phyloP scores from a whole-genome alignment of 1,140 invertebrate genomes.

The Diachasma alloeum region DNA sequence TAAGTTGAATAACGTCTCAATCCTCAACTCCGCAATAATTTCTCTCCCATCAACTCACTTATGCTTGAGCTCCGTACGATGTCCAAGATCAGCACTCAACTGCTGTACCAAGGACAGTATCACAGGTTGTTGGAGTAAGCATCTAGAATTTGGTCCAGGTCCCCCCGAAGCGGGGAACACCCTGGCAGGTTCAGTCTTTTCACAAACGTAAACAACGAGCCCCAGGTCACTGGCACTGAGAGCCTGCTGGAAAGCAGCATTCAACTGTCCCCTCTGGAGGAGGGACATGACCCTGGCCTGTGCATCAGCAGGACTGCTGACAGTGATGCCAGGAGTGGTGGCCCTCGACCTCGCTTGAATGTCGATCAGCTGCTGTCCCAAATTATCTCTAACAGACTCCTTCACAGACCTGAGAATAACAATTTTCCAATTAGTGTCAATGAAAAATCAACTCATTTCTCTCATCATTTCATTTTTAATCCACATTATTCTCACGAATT shows the following conservation, averaged over 20 bases:
- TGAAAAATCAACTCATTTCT: no score
- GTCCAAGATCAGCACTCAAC: conserved; percentile 84
- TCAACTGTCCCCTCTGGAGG: conserved; percentile 78
- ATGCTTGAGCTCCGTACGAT: conserved; percentile 87
- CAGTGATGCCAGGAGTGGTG: conserved; percentile 57
- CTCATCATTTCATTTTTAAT: no score
- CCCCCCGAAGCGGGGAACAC: conserved; percentile 79
- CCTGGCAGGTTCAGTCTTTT: conserved; percentile 77
- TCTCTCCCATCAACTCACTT: conserved; percentile 69
- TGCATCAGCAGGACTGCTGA: conserved; percentile 51
- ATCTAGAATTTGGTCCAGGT: conserved; percentile 45
- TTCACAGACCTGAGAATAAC: conserved; percentile 52
- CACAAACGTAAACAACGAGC: conserved; percentile 85
- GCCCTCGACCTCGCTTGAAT: conserved; percentile 69
- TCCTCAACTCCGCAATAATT: no score
- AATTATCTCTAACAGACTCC: conserved; percentile 57
- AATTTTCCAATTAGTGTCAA: no score
- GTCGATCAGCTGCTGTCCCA: conserved; percentile 58
- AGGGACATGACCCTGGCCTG: conserved; percentile 78
- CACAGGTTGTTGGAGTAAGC: conserved; percentile 77
- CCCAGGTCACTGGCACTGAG: conserved; percentile 84
- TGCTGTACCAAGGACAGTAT: conserved; percentile 92
- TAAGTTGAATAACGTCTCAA: no score
- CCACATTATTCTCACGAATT: no score
- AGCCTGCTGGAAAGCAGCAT: conserved; percentile 89